phyloP scores from a whole-genome alignment of 30 jellyfish, hydroid and myxozoan genomes.

The Aurelia sp. region DNA sequence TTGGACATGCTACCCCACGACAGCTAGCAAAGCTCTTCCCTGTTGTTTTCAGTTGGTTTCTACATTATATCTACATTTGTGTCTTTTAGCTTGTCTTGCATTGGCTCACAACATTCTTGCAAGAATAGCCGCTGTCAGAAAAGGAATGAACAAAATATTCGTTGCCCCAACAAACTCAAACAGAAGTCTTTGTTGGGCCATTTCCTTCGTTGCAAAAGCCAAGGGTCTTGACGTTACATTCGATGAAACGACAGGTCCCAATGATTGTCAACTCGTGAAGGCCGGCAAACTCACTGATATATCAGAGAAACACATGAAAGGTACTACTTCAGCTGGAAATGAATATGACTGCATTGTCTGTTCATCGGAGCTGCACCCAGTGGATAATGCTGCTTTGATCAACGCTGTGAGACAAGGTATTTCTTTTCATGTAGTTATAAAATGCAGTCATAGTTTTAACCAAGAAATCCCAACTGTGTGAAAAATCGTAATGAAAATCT shows the following conservation, averaged over 20 bases:
- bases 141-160: constrained; percentile 13
- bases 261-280: neutral
- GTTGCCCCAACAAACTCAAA: constrained; percentile 13
- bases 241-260: constrained; percentile 5
- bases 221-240: constrained; percentile 38
- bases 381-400: constrained; percentile 18
- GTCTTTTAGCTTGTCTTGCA: constrained; percentile 9
- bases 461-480: no score
- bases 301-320: constrained; percentile 37
- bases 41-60: no score
- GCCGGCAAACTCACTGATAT: neutral
- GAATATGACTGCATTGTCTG: constrained; percentile 16
- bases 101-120: constrained; percentile 38
- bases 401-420: constrained; percentile 13
- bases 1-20: no score
- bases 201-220: constrained; percentile 43
- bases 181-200: constrained; percentile 52
- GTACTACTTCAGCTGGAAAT: neutral
- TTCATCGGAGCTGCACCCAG: constrained; percentile 37
- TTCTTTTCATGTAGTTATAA: no score
- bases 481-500: no score
- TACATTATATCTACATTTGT: no score
- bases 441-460: no score
- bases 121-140: neutral
- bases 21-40: no score